Percentiles rank a stretch among this genome's conserved stretches.
phyloP scores from a whole-genome alignment of 2,113 vertebrate genomes.

The Nannospalax galili region DNA sequence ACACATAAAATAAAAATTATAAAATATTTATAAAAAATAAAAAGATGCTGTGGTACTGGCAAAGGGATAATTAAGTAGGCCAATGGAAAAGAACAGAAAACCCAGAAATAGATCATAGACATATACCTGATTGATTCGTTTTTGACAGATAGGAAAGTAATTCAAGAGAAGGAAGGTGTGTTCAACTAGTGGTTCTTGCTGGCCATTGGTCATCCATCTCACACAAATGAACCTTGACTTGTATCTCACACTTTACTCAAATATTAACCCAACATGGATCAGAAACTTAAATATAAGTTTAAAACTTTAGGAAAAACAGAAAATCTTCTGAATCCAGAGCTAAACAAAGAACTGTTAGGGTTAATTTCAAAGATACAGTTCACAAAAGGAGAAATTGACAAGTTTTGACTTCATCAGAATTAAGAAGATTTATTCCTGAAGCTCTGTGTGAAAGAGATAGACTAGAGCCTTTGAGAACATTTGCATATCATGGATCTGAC shows the following conservation, averaged over 20 bases:
- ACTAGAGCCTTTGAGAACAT: neutral
- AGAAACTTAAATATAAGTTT: neutral
- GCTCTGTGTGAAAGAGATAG: neutral
- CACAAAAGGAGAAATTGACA: neutral
- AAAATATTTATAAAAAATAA: too few relatives aligned
- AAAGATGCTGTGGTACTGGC: neutral
- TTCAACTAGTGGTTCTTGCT: neutral
- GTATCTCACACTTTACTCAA: neutral
- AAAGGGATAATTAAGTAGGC: neutral
- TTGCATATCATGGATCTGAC: neutral
- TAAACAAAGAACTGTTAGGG: neutral
- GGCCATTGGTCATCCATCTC: neutral
- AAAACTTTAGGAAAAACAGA: neutral
- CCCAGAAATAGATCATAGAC: neutral
- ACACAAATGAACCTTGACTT: slow-evolving; percentile 15
- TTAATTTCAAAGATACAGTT: neutral
- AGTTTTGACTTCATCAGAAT: neutral
- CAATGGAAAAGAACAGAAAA: neutral
- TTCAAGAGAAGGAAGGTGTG: neutral
- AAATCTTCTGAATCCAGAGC: neutral
- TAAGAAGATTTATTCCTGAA: neutral
- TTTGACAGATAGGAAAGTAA: neutral
- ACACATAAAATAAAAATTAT: too few relatives aligned
- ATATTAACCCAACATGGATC: neutral
- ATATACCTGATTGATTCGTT: neutral